Conservation (phyloP, 2,113 vertebrate genomes). For the Campylorhamphus procurvoides region DNA sequence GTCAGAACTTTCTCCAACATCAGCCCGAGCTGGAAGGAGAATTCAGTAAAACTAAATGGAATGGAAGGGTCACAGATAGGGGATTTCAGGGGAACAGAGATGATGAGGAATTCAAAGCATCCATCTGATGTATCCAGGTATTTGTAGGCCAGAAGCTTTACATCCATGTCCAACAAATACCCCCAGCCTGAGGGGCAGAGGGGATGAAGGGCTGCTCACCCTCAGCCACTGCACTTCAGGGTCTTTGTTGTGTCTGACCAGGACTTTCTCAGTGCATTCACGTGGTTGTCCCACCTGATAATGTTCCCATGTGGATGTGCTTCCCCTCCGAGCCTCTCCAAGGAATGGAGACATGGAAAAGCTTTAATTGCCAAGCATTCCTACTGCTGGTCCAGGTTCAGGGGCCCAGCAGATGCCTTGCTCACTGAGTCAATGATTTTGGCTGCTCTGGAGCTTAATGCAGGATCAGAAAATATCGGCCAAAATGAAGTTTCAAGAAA, state of each 20-base stretch:
- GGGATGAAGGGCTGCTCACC: background rate
- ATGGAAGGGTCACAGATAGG: background rate
- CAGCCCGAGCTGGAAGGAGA: background rate
- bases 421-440: constrained; percentile 16
- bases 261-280: background rate
- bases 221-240: background rate
- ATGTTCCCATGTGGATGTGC: background rate
- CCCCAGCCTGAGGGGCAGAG: background rate
- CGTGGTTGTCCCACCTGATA: background rate
- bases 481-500: background rate
- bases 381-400: background rate
- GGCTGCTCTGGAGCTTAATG: background rate
- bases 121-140: background rate
- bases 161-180: background rate
- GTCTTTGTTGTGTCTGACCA: background rate
- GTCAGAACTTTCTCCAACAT: background rate
- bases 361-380: background rate
- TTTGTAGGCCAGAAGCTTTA: background rate
- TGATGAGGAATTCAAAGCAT: background rate
- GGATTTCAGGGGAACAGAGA: background rate
- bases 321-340: background rate
- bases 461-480: constrained; percentile 6
- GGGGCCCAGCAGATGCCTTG: background rate
- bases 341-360: background rate
- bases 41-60: background rate